phyloP scores from a whole-genome alignment of 2,888 invertebrate species.

The Charanyca ferruginea region DNA sequence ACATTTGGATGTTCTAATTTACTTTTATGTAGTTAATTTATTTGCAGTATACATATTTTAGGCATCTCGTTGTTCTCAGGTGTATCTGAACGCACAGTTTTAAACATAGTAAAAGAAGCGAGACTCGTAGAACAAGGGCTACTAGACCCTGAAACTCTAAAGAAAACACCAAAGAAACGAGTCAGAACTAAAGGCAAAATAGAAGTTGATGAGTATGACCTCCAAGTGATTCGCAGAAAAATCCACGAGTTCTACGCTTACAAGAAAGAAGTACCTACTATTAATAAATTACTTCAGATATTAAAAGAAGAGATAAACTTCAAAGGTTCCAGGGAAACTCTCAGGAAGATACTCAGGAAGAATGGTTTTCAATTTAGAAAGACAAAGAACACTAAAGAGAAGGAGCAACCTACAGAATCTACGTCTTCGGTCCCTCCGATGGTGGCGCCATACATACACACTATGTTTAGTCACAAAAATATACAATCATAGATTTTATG shows the following conservation, averaged over 20 bases:
- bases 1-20: neutral
- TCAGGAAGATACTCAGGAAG: constrained; percentile 85
- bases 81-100: constrained; percentile 86
- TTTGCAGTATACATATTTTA: neutral
- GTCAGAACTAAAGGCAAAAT: constrained; percentile 87
- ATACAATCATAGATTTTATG: constrained; percentile 76
- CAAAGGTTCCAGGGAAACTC: constrained; percentile 86
- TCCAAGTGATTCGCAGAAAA: constrained; percentile 85
- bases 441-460: constrained; percentile 86
- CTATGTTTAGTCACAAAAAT: constrained; percentile 87
- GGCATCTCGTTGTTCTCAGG: constrained; percentile 69
- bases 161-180: constrained; percentile 84
- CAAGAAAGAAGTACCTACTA: constrained; percentile 88
- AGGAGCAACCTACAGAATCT: constrained; percentile 78
- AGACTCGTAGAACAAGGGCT: constrained; percentile 87
- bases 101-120: constrained; percentile 87
- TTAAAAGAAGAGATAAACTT: constrained; percentile 87
- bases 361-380: constrained; percentile 88
- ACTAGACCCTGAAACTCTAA: constrained; percentile 85
- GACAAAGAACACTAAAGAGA: constrained; percentile 86
- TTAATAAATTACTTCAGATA: constrained; percentile 86
- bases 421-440: constrained; percentile 81
- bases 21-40: constrained; percentile 1
- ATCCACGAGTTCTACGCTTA: constrained; percentile 88
- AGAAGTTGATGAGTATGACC: constrained; percentile 86